These are phyloP conservation scores for Discoglossus pictus DNA, from an alignment of 2,797 vertebrate genomes.

Conservation along the genomic window DNA sequence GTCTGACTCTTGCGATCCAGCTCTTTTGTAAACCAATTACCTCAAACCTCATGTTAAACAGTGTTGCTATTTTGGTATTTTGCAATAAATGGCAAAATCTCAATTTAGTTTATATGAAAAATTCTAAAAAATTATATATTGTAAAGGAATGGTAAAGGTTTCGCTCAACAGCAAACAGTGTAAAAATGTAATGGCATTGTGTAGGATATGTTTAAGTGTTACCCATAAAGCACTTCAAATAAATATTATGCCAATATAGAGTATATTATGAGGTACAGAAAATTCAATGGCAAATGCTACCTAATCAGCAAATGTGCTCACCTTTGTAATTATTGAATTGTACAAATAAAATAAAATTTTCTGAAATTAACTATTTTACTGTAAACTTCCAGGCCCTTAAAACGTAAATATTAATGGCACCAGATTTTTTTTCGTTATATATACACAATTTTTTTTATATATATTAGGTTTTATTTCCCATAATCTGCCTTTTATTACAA, in stretches of 20 bases:
- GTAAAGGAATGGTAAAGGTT: conserved; percentile 69
- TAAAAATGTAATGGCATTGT: conserved; percentile 66
- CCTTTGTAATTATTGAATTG: background rate
- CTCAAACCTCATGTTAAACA: conserved; percentile 82
- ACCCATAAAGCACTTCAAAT: conserved; percentile 62
- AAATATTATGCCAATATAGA: no score
- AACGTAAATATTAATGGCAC: no score
- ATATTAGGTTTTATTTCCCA: no score
- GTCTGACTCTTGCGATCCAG: conserved; percentile 81
- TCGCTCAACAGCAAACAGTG: conserved; percentile 58
- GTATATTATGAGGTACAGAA: no score
- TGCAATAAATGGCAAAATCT: conserved; percentile 9
- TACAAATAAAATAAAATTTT: no score
- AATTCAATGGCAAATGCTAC: no score
- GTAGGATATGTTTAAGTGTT: conserved; percentile 61
- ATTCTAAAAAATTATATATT: conserved; percentile 47
- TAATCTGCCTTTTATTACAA: no score
- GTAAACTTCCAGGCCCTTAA: no score
- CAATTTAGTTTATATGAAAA: conserved; percentile 11
- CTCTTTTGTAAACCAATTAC: conserved; percentile 85
- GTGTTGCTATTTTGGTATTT: conserved; percentile 72
- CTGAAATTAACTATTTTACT: no score
- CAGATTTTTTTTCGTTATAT: no score
- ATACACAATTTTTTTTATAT: no score
- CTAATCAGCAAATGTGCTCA: no score